Evolutionary conservation across 1,140 invertebrate species (phyloP).

Genomic region (Riptortus pedestris): DNA sequence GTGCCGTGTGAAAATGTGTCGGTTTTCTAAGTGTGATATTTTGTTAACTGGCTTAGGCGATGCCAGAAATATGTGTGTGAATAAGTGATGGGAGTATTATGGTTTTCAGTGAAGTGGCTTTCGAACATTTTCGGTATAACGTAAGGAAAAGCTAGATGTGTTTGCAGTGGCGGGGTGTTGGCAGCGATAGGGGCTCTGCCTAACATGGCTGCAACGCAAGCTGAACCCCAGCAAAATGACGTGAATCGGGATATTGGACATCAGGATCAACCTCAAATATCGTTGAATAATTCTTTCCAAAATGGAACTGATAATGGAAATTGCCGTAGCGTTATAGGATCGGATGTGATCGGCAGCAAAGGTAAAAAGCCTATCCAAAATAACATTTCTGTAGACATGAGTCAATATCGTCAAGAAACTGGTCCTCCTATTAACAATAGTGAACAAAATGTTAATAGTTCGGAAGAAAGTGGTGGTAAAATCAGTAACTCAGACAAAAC

Average conservation of each 20-base stretch:
- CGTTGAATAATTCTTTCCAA: constrained; percentile 36
- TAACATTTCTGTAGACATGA: constrained; percentile 37
- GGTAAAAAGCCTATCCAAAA: constrained; percentile 29
- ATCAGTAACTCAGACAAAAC: constrained; percentile 36
- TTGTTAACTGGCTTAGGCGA: constrained; percentile 25
- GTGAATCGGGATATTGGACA: constrained; percentile 43
- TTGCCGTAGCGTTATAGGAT: constrained; percentile 36
- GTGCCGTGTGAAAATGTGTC: constrained; percentile 31
- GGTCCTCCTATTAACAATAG: constrained; percentile 39
- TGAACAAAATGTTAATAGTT: constrained; percentile 36
- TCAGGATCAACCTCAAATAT: constrained; percentile 39
- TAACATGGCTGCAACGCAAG: constrained; percentile 49
- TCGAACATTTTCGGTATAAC: constrained; percentile 35
- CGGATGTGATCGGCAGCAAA: constrained; percentile 36
- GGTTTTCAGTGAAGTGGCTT: constrained; percentile 34
- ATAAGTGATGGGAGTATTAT: constrained; percentile 35
- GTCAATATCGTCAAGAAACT: constrained; percentile 45
- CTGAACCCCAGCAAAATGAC: constrained; percentile 48
- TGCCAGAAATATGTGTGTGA: constrained; percentile 27
- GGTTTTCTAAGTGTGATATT: constrained; percentile 27
- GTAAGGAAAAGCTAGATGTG: constrained; percentile 34
- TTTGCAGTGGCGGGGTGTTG: constrained; percentile 36
- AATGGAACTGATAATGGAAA: constrained; percentile 36
- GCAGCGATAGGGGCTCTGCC: constrained; percentile 34
- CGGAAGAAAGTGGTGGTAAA: constrained; percentile 36